phyloP scores from a whole-genome alignment of 2,888 invertebrate species.

The Apamea epomidion region DNA sequence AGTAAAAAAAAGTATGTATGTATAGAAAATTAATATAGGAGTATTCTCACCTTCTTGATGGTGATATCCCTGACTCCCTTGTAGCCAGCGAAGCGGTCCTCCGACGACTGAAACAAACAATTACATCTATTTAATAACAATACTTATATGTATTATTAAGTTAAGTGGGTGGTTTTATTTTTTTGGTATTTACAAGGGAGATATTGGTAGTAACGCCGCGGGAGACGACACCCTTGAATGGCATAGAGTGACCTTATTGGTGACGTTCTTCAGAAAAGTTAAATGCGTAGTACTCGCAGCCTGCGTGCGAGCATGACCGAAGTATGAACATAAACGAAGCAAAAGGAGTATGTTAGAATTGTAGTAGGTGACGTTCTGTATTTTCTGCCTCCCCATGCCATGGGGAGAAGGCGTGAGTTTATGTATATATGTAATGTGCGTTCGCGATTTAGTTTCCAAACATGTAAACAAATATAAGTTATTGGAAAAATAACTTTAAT shows the following conservation, averaged over 20 bases:
- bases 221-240: not conserved
- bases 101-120: conserved; percentile 91
- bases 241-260: not conserved
- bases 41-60: conserved; percentile 93
- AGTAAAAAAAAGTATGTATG: too few species aligned
- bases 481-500: too few species aligned
- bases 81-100: conserved; percentile 93
- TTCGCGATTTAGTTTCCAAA: not conserved
- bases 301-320: not conserved
- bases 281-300: not conserved
- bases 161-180: not conserved
- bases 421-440: not conserved
- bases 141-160: not conserved
- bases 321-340: not conserved
- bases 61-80: conserved; percentile 95
- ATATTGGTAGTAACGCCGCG: not conserved
- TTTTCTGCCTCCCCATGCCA: not conserved
- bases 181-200: not conserved
- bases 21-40: not conserved
- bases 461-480: not conserved
- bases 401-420: not conserved
- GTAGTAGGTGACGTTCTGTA: not conserved
- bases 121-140: not conserved
- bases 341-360: not conserved
- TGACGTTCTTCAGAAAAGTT: not conserved